Percentiles rank a stretch among this genome's conserved stretches.
These are phyloP conservation scores for Oceanodroma leucorhoa DNA, from an alignment of 2,797 vertebrate genomes.

Conservation along the genomic window DNA sequence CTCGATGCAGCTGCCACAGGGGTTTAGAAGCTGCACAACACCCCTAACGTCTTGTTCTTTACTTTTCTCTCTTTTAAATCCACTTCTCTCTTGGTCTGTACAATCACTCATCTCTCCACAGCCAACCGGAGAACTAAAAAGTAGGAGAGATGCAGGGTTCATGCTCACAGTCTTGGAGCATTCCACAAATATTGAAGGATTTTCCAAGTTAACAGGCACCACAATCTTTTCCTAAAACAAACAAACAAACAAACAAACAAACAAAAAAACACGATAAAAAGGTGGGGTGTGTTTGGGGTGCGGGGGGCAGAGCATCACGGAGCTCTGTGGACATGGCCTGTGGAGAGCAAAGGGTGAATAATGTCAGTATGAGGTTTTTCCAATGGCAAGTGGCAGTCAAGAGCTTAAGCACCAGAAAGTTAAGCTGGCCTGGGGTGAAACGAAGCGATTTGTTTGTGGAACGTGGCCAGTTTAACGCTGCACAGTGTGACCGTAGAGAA, in stretches of 20 bases:
- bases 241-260: too few species aligned
- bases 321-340: neutral
- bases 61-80: neutral
- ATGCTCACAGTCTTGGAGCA: neutral
- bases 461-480: neutral
- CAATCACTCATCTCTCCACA: neutral
- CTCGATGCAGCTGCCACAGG: neutral
- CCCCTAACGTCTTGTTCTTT: neutral
- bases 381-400: neutral
- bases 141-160: neutral
- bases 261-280: too few species aligned
- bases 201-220: neutral
- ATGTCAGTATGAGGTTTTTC: neutral
- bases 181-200: neutral
- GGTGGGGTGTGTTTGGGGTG: neutral
- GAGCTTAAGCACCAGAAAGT: neutral
- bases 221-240: neutral
- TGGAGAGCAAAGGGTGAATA: neutral
- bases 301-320: neutral
- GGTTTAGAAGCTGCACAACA: neutral
- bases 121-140: neutral
- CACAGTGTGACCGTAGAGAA: neutral
- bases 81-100: neutral
- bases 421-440: neutral
- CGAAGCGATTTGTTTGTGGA: neutral